A percentile compares a stretch with the other conserved stretches of the same genome.
Evolutionary conservation across 2,113 vertebrate species (phyloP).

Genomic region (Trochalopteron elliotii): DNA sequence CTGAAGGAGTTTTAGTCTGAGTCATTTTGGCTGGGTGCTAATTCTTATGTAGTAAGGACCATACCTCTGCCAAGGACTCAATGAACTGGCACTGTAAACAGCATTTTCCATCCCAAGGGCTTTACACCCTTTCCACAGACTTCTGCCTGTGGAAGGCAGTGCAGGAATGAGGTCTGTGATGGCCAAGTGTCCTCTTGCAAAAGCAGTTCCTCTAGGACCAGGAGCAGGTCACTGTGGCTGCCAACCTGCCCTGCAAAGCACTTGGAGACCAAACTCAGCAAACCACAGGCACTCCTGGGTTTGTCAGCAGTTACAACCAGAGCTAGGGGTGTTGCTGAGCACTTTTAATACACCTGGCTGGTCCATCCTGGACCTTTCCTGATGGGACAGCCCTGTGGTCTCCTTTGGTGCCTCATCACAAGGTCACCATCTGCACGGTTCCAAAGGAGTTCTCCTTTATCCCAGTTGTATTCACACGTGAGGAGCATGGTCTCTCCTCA

Average conservation of each 20-base stretch:
- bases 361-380: background rate
- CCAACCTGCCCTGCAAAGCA: background rate
- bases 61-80: background rate
- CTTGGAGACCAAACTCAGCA: background rate
- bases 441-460: background rate
- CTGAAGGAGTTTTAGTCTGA: background rate
- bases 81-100: background rate
- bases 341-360: background rate
- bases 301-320: background rate
- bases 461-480: accelerated
- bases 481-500: background rate
- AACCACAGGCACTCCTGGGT: background rate
- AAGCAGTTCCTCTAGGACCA: background rate
- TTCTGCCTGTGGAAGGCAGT: background rate
- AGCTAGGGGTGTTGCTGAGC: background rate
- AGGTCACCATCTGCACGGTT: background rate
- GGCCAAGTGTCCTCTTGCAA: background rate
- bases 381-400: background rate
- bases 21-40: background rate
- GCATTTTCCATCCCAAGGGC: background rate
- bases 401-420: background rate
- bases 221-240: background rate
- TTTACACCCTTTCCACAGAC: background rate
- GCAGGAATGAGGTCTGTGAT: background rate
- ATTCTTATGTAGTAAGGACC: background rate